Evolutionary conservation across 2,797 vertebrate species (phyloP), one percentile per base, ranked within the genome.

Genomic region (Dryobates pubescens): DNA sequence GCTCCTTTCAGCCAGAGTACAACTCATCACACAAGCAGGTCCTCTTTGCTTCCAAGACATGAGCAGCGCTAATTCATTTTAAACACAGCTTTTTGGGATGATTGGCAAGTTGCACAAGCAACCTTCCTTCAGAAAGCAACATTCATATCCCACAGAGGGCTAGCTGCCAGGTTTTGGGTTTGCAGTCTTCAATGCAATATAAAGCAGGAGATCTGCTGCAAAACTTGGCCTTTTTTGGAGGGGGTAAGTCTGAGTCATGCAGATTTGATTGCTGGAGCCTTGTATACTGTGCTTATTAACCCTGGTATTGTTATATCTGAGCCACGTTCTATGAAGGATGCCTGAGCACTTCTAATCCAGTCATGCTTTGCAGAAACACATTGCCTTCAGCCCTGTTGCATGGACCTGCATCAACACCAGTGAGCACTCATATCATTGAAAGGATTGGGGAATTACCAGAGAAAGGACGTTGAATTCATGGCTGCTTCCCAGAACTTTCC

Each of bases 401-500:
- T 0, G 3, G 45, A 78, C 38, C 51, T 29, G 36, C 3, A 2
- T 68, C 0, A 2, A 78, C 83, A 92, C 61, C 59, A 68, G 45
- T 23, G 73, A 77, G 57, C 1, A 26, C 63, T 79, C 5, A 2
- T 53, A 56, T 24, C 78, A 45, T 87, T 74, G 63, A 89, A 73
- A 88, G 72, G 77, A 92, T 90, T 18, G 65, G 89, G 87, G 87
- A 95, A 86, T 91, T 61, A 73, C 24, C 30, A 83, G 57, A 94
- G 70, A 88, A 51, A 16, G 32, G 87, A 82, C 57, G 63, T 88
- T 90, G 88, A 95, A 87, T 82, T 91, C 68, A 65, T 74, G 63
- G 74, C 90, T 73, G 77, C 76, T 94, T 95, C 82, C 93, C 89
- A 94, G 90, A 93, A 67, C 27, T 83, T 80, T 84, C 78, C 84